A percentile compares a stretch with the other conserved stretches of the same genome.
These are phyloP conservation scores for Sussaba pulchella DNA, from an alignment of 2,888 invertebrate species.

Conservation along the genomic window DNA sequence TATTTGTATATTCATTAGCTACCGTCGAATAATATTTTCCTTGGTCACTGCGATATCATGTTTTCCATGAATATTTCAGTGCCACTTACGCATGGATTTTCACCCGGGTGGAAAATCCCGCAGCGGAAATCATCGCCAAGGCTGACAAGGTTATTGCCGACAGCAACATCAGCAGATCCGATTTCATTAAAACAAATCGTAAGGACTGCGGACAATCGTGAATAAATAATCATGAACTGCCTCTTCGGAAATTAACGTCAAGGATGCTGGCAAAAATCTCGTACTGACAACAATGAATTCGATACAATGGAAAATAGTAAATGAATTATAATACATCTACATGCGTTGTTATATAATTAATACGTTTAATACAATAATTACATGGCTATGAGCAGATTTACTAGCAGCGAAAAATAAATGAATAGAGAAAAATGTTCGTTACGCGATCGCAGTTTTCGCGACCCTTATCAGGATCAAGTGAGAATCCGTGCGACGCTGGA, in stretches of 20 bases:
- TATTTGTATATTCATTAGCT: no score
- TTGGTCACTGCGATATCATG: not conserved
- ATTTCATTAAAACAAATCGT: constrained; percentile 88
- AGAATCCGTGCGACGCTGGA: constrained; percentile 14
- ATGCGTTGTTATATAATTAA: no score
- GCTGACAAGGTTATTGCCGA: constrained; percentile 86
- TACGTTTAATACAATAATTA: no score
- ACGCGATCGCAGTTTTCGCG: constrained; percentile 29
- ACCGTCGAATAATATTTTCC: not conserved
- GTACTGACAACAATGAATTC: no score
- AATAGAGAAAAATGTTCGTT: constrained; percentile 40
- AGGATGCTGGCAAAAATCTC: no score
- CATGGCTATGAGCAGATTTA: not conserved
- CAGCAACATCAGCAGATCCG: constrained; percentile 86
- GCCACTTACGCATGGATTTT: constrained; percentile 87
- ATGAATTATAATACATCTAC: no score
- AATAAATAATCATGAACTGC: no score
- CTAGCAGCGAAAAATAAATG: not conserved
- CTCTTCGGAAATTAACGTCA: no score
- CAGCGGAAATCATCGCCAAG: constrained; percentile 85
- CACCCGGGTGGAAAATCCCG: constrained; percentile 87
- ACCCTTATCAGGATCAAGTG: constrained; percentile 14
- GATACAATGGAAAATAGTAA: no score
- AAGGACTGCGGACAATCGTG: constrained; percentile 84
- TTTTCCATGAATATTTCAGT: constrained; percentile 71